A percentile compares a stretch with the other conserved stretches of the same genome.
phyloP scores from a whole-genome alignment of 2,797 vertebrate genomes.

The Psittacula derbiana region DNA sequence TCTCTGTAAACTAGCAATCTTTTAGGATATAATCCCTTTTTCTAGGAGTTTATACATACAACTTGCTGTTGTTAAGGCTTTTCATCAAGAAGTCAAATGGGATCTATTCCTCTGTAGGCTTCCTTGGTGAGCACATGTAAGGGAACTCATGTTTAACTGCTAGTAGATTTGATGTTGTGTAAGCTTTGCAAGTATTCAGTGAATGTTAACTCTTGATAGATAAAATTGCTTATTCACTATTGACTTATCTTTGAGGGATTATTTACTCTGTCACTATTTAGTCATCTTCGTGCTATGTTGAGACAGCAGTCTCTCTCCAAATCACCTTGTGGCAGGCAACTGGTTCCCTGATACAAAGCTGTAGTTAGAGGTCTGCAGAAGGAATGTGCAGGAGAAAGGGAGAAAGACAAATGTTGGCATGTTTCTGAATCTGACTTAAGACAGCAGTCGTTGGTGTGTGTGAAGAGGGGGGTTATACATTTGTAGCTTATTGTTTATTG shows the following conservation, averaged over 20 bases:
- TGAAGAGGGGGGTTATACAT: background rate
- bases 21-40: background rate
- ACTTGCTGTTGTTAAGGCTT: background rate
- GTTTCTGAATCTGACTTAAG: background rate
- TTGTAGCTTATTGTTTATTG: background rate
- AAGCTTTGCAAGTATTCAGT: constrained; percentile 45
- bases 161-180: constrained; percentile 16
- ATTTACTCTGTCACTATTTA: constrained; percentile 44
- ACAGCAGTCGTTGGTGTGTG: background rate
- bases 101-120: background rate
- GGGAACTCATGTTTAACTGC: constrained; percentile 1
- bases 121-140: background rate
- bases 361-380: background rate
- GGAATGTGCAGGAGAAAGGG: background rate
- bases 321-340: background rate
- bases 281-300: background rate
- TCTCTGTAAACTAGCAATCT: background rate
- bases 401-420: background rate
- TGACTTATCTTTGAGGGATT: constrained; percentile 37
- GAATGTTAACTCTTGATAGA: constrained; percentile 44
- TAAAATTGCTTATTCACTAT: constrained; percentile 37
- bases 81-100: background rate
- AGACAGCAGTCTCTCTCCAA: background rate
- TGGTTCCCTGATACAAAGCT: background rate
- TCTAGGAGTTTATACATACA: background rate